Base-by-base conservation (phyloP, 2,888 invertebrate genomes). In the Hemaris fuciformis region DNA sequence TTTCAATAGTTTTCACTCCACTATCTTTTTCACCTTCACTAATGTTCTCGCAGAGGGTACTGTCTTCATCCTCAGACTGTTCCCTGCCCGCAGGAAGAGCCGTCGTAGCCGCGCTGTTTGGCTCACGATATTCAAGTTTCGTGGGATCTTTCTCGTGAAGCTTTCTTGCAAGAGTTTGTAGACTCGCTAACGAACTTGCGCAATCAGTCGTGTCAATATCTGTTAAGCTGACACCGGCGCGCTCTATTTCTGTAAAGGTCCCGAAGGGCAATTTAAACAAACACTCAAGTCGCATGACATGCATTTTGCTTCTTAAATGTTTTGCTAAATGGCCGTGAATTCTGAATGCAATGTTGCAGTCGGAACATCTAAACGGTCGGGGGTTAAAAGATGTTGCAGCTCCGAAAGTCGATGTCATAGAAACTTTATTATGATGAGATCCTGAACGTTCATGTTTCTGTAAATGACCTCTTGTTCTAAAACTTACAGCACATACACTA, bases 281-380 rank as follows among this genome's bases (percentile, higher is more conserved):
- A 81, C 97, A 97, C 86, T 99, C 99, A 67, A 99, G 93, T 76
- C 97, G 96, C 95, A 97, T 97, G 45, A 99, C 98, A 82, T 99
- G 99, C 94, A 97, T 97, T 93, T 98, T 98, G 68, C 98, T 98
- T 62, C 99, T 95, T 65, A 99, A 93, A 93, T 99, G 99, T 87
- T 99, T 99, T 0, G 99, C 98, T 76, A 99, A 92, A 87, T 99
- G 99, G 0, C 99, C 99, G 79, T 98, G 99, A 78, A 99, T 99
- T 73, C 98, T 94, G 85, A 99, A 99, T 7, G 98, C 99, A 72
- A 98, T 97, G 81, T 97, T 97, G 85, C 99, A 99, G 81, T 99
- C 98, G 20, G 95, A 95, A 90, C 99, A 99, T 79, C 98, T 97
- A 85, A 99, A 99, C 18, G 99, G 99, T 59, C 99, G 94, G 2